Base-by-base conservation (phyloP, 1,140 invertebrate species). In the Daktulosphaira vitifoliae region DNA sequence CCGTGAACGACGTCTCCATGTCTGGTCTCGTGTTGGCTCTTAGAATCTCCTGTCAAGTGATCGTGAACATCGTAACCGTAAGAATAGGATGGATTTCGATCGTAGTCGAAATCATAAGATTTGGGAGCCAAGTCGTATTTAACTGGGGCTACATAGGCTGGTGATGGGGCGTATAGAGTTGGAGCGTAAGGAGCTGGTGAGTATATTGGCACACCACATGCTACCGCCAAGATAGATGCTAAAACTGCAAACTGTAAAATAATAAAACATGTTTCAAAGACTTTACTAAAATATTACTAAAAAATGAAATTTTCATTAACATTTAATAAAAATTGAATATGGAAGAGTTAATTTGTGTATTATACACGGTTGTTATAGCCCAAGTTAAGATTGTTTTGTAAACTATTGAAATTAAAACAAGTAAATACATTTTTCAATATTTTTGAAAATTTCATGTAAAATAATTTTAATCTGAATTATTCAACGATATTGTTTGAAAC, bases 31-130 rank as follows among this genome's bases (percentile, higher is more conserved):
- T 82, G 79, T 68, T 84, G 82, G 70, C 80, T 81, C 73, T 87
- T 84, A 52, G 79, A 79, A 73, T 86, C 83, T 49, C 85, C 82
- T 68, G 79, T 84, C 71, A 79, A 75, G 6, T 81, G 80, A 73
- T 86, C 84, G 68, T 83, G 79, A 13, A 85, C 82, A 39, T 82
- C 84, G 71, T 84, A 85, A 2, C 81, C 78, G 71, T 82, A 85
- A 33, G 79, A 77, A 68, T 85, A 85, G 15, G 66, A 65, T 25
- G 68, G 56, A 70, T 52, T 70, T 71, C 20, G 70, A 48, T 69
- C 68, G 66, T 67, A 69, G 13, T 69, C 66, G 20, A 48, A 25
- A 42, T 67, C 68, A 15, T 62, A 46, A 5, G 56, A 25, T 33
- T 59, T 48, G 13, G 44, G 13, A 7, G 44, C 44, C 18, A 48